Evolutionary conservation across 2,113 vertebrate species (phyloP).

Genomic region (Pimephales promelas): DNA sequence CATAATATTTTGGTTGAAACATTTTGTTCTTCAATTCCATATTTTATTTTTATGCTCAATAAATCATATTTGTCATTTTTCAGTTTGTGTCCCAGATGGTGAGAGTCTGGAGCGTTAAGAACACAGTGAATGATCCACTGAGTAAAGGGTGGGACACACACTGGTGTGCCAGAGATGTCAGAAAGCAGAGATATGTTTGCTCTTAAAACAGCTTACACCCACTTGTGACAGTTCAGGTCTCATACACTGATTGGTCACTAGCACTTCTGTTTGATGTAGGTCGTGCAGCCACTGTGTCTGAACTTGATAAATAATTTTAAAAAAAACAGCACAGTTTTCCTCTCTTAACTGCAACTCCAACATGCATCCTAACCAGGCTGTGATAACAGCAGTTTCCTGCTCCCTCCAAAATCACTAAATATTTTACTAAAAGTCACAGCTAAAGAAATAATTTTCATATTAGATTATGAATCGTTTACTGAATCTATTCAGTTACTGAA

Average conservation of each 20-base stretch:
- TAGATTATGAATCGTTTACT: not conserved
- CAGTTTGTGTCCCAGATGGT: not conserved
- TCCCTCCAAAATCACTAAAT: not conserved
- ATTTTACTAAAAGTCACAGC: not conserved
- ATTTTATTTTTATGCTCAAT: not conserved
- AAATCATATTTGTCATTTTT: not conserved
- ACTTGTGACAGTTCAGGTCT: slow-evolving; percentile 53
- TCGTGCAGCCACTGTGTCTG: not conserved
- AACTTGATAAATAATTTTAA: not conserved
- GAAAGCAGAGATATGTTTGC: slow-evolving; percentile 33
- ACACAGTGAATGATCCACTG: slow-evolving; percentile 15
- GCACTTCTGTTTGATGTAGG: slow-evolving; percentile 31
- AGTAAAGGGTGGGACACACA: slow-evolving; percentile 14
- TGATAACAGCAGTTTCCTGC: not conserved
- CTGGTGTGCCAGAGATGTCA: slow-evolving; percentile 26
- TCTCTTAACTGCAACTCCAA: not conserved
- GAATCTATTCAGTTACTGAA: not conserved
- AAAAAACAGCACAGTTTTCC: not conserved
- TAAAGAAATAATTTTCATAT: not conserved
- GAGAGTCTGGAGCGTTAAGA: not conserved
- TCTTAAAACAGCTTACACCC: slow-evolving; percentile 37
- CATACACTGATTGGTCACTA: slow-evolving; percentile 49
- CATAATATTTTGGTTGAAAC: not conserved
- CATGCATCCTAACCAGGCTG: not conserved
- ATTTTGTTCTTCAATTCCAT: not conserved